Evolutionary conservation across 1,140 invertebrate genomes (phyloP).

Genomic region (Camponotus vicinus): DNA sequence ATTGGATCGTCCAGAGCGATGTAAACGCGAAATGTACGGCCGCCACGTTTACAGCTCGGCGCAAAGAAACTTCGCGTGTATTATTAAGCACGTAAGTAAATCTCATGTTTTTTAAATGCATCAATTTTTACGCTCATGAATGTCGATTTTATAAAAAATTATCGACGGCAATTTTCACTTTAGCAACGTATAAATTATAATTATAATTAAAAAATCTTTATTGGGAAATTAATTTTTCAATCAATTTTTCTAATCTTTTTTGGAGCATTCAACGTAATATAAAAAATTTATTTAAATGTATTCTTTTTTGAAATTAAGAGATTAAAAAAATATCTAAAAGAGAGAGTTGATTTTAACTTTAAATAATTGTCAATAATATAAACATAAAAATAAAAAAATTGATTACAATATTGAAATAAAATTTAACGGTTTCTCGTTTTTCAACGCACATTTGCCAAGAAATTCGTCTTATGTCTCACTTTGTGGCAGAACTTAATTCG

Average conservation of each 20-base stretch:
- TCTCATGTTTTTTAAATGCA: slow-evolving; percentile 30
- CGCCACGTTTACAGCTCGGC: slow-evolving; percentile 94
- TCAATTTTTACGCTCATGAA: too few relatives aligned
- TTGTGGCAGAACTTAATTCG: not conserved
- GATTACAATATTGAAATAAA: not conserved
- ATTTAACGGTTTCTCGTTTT: not conserved
- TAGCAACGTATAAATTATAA: too few relatives aligned
- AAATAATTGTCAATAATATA: not conserved
- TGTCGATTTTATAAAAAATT: too few relatives aligned
- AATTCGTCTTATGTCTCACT: not conserved
- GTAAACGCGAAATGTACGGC: slow-evolving; percentile 93
- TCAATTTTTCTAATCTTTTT: too few relatives aligned
- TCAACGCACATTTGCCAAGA: not conserved
- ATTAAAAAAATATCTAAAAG: too few relatives aligned
- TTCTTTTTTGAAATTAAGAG: too few relatives aligned
- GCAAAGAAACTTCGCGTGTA: slow-evolving; percentile 86
- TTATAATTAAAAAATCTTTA: too few relatives aligned
- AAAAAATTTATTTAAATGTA: too few relatives aligned
- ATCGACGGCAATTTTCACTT: too few relatives aligned
- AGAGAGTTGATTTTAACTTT: too few relatives aligned
- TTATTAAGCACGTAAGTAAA: slow-evolving; percentile 79
- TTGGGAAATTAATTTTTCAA: too few relatives aligned
- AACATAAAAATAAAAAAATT: not conserved
- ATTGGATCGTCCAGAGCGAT: slow-evolving; percentile 95
- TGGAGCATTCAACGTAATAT: too few relatives aligned